Evolutionary conservation across 1,140 invertebrate genomes (phyloP).

Genomic region (Bombus superbus): DNA sequence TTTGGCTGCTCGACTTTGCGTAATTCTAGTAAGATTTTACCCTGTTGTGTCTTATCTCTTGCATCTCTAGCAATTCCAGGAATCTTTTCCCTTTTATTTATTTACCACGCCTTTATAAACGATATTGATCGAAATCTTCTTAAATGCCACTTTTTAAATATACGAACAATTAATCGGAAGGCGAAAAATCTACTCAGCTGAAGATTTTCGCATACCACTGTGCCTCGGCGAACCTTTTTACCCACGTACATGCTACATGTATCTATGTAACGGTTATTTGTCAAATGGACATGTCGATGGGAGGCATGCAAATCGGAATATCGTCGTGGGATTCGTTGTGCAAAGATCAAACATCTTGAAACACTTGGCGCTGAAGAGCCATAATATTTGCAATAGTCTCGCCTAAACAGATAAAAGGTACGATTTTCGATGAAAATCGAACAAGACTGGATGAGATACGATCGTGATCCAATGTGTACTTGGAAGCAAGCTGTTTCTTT

Average conservation of each 20-base stretch:
- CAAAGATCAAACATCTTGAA: conserved; percentile 6
- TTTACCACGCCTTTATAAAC: not conserved
- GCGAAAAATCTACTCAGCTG: too few relatives aligned
- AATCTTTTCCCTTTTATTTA: too few relatives aligned
- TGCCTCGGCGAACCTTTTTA: not conserved
- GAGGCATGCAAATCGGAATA: not conserved
- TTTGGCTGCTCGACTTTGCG: too few relatives aligned
- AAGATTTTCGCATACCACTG: too few relatives aligned
- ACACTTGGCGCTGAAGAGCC: not conserved
- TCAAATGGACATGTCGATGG: not conserved
- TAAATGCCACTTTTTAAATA: too few relatives aligned
- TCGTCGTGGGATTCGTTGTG: not conserved
- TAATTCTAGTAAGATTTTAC: too few relatives aligned
- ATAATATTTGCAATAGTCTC: not conserved
- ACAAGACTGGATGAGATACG: not conserved
- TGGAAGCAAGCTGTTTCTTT: not conserved
- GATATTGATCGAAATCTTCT: too few relatives aligned
- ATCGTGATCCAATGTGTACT: not conserved
- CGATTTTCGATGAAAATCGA: conserved; percentile 17
- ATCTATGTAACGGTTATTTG: not conserved
- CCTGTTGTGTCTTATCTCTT: too few relatives aligned
- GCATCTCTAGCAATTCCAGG: too few relatives aligned
- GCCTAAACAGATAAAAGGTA: not conserved
- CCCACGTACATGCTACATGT: too few relatives aligned
- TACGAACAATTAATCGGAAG: too few relatives aligned